phyloP scores from a whole-genome alignment of 2,113 vertebrate genomes.

The Apeltes quadracus region DNA sequence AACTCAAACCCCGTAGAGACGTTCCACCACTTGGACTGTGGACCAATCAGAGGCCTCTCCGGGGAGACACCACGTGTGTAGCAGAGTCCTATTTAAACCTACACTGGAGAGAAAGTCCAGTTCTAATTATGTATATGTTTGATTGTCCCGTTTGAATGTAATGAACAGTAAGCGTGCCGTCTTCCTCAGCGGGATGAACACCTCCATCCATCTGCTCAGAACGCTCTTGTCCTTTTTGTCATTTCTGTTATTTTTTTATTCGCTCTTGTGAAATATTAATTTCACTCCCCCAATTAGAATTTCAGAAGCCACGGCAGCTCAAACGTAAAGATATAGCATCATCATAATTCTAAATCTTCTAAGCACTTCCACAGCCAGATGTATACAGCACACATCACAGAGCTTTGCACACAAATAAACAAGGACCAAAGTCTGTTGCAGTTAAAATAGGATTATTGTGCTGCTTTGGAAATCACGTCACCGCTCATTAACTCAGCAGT shows the following conservation, averaged over 20 bases:
- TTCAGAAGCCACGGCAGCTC: not conserved
- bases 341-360: not conserved
- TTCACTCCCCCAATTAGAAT: not conserved
- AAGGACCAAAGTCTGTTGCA: not conserved
- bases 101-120: constrained; percentile 24
- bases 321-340: not conserved
- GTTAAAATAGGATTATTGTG: not conserved
- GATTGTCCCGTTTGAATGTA: constrained; percentile 67
- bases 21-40: constrained; percentile 5
- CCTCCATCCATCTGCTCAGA: constrained; percentile 16
- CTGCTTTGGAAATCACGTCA: not conserved
- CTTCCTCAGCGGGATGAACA: constrained; percentile 35
- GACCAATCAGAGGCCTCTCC: constrained; percentile 24
- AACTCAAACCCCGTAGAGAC: constrained; percentile 20
- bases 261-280: not conserved
- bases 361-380: not conserved
- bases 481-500: not conserved
- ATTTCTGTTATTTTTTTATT: not conserved
- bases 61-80: not conserved
- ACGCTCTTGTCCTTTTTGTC: not conserved
- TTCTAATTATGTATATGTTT: constrained; percentile 58
- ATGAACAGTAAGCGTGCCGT: constrained; percentile 49
- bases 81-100: constrained; percentile 59
- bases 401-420: not conserved
- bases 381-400: not conserved